Conservation (phyloP, 2,113 vertebrate species). For the Willisornis vidua region DNA sequence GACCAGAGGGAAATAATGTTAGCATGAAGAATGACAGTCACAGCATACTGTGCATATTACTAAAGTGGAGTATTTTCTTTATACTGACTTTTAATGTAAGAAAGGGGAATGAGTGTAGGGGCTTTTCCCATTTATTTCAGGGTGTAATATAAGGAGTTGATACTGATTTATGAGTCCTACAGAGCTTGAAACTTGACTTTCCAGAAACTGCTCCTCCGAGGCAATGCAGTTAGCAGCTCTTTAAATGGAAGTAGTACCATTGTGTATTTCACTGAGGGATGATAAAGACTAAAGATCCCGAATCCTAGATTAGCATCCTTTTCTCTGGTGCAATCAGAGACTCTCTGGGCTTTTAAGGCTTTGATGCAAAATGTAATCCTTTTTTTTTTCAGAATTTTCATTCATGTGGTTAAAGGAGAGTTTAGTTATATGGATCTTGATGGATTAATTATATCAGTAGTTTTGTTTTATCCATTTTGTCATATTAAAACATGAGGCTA, state of each 20-base stretch:
- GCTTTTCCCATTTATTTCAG: slow-evolving; percentile 7
- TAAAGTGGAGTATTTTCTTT: neutral
- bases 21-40: neutral
- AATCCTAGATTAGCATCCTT: neutral
- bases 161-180: slow-evolving; percentile 12
- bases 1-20: neutral
- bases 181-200: neutral
- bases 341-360: neutral
- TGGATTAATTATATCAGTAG: neutral
- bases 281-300: neutral
- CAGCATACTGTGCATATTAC: neutral
- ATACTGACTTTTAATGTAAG: neutral
- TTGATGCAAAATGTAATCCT: neutral
- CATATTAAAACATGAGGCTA: neutral
- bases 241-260: neutral
- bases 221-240: neutral
- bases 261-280: neutral
- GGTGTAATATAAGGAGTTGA: neutral
- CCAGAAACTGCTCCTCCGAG: slow-evolving; percentile 9
- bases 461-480: neutral
- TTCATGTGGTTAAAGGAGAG: neutral
- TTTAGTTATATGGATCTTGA: neutral
- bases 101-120: neutral
- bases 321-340: neutral
- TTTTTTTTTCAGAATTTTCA: neutral